These are phyloP conservation scores for Myiopsitta monachus DNA, from an alignment of 2,113 vertebrate species.

Conservation along the genomic window DNA sequence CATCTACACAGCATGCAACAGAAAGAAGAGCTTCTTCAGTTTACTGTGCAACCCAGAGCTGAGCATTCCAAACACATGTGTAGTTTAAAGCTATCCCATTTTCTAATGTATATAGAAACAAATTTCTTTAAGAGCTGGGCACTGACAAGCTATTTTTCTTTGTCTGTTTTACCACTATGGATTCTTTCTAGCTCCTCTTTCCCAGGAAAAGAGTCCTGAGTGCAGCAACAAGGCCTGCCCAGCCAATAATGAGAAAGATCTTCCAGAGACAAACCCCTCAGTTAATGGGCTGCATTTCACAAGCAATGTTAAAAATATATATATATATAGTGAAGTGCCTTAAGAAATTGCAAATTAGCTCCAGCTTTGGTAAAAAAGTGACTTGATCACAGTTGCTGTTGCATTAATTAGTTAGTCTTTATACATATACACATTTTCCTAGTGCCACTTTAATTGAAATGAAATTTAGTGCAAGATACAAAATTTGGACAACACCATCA, in stretches of 20 bases:
- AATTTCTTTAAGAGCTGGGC: not conserved
- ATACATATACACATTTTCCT: not conserved
- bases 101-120: fast-evolving
- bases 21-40: not conserved
- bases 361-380: not conserved
- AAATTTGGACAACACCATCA: not conserved
- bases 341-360: not conserved
- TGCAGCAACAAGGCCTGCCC: not conserved
- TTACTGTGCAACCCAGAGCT: not conserved
- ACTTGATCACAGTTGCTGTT: not conserved
- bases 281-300: not conserved
- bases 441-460: not conserved
- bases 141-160: not conserved
- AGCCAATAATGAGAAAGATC: not conserved
- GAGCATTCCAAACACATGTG: not conserved
- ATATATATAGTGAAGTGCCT: not conserved
- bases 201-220: not conserved
- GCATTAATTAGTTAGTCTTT: not conserved
- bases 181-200: not conserved
- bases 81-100: not conserved
- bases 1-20: not conserved
- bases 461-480: not conserved
- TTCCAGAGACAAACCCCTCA: not conserved
- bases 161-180: fast-evolving
- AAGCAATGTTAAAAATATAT: not conserved